Evolutionary conservation across 2,113 vertebrate species (phyloP).

Genomic region (Thamnophis sirtalis): DNA sequence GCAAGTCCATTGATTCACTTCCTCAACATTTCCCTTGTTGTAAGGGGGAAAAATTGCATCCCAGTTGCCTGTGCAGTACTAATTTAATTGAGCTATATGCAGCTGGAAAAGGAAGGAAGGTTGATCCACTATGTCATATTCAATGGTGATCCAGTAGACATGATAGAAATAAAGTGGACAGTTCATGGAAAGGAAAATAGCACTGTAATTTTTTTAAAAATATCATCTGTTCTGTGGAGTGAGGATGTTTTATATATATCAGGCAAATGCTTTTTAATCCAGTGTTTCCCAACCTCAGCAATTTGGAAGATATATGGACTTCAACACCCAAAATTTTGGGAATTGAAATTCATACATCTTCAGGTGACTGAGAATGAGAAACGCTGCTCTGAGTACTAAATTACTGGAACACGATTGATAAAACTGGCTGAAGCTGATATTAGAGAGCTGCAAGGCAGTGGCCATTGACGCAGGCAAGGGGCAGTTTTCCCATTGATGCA

Average conservation of each 20-base stretch:
- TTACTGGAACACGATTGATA: neutral
- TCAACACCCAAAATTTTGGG: too few relatives aligned
- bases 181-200: neutral
- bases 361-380: too few relatives aligned
- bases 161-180: neutral
- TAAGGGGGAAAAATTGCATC: neutral
- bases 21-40: neutral
- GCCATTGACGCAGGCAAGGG: neutral
- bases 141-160: neutral
- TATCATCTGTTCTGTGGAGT: neutral
- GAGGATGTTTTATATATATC: neutral
- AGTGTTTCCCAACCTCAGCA: too few relatives aligned
- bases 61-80: neutral
- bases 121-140: neutral
- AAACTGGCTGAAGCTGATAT: neutral
- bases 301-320: too few relatives aligned
- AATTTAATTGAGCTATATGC: neutral
- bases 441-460: neutral
- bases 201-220: neutral
- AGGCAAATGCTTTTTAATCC: neutral
- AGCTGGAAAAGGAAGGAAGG: neutral
- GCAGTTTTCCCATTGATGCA: neutral
- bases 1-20: neutral
- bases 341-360: too few relatives aligned
- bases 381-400: neutral